Base-by-base conservation (phyloP, 2,797 vertebrate species). In the Onychomys arenicola region DNA sequence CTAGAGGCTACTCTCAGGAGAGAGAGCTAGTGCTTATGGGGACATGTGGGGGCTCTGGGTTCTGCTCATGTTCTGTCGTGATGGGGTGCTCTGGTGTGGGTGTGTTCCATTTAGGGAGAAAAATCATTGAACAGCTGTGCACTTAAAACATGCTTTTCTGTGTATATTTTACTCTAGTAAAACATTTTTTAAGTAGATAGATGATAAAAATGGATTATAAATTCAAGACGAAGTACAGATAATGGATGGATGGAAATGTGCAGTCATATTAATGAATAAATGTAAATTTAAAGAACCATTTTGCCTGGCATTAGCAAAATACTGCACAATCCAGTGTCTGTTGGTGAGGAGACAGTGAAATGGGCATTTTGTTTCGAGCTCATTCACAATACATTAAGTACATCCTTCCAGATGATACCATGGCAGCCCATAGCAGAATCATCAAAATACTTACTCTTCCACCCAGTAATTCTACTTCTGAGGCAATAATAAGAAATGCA, bases 281-380 rank as follows among this genome's bases (percentile, higher is more conserved):
- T 94, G 8, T 69, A 97, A 23, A 67, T 78, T 80, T 75, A 83
- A 91, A 73, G 49, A 91, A 81, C 63, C 9, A n/a, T 86, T 95
- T 93, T 97, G 27, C 27, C 32, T 82, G 37, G 63, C 32, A 37
- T 55, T 86, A 84, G 25, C 86, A 94, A 65, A 93, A 71, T 55
- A 13, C 71, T 87, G 55, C 21, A 63, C 37, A 90, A 77, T 83
- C 17, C 7, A 9, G 0, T 65, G 34, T 89, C 40, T 49, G 11
- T 85, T 89, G 29, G 1, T 69, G 83, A 49, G 19, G 12, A 23
- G 29, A 8, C 27, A 43, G 4, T 86, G 76, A 88, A 63, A 34
- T 13, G 71, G 13, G 29, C 9, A n/a, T 88, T 83, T 37, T 37
- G 25, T 55, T 6, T 52, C 17, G 75, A 29, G 40, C 61, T 37